Conservation (phyloP, 2,888 invertebrate genomes). For the Pseudococcus viburni region DNA sequence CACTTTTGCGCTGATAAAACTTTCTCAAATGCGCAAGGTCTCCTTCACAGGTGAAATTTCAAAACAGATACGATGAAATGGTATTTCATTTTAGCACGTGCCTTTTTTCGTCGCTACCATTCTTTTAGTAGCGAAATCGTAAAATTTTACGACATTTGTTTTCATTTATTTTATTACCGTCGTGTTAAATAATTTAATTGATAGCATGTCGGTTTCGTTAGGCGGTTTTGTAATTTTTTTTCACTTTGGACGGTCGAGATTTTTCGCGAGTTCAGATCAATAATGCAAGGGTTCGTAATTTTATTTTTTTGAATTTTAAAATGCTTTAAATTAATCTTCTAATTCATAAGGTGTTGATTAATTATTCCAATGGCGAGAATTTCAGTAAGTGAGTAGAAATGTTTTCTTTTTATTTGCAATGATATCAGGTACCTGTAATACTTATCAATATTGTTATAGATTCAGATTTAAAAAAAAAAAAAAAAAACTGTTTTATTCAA, state of each 20-base stretch:
- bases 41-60: constrained; percentile 42
- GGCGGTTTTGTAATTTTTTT: background rate
- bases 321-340: background rate
- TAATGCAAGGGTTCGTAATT: background rate
- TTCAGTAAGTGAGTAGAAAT: background rate
- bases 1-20: constrained; percentile 41
- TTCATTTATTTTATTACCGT: background rate
- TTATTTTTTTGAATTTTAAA: background rate
- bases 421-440: no score
- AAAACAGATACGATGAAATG: background rate
- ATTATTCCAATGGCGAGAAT: background rate
- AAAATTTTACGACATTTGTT: constrained; percentile 50
- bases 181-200: background rate
- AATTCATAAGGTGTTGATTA: background rate
- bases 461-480: no score
- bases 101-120: constrained; percentile 25
- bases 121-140: constrained; percentile 8
- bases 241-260: background rate
- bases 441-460: no score
- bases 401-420: no score
- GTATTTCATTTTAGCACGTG: constrained; percentile 53
- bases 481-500: no score
- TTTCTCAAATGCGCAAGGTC: constrained; percentile 41
- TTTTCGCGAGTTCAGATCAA: background rate
- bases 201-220: background rate